Evolutionary conservation across 2,113 vertebrate genomes (phyloP).

Genomic region (Orthonyx spaldingii): DNA sequence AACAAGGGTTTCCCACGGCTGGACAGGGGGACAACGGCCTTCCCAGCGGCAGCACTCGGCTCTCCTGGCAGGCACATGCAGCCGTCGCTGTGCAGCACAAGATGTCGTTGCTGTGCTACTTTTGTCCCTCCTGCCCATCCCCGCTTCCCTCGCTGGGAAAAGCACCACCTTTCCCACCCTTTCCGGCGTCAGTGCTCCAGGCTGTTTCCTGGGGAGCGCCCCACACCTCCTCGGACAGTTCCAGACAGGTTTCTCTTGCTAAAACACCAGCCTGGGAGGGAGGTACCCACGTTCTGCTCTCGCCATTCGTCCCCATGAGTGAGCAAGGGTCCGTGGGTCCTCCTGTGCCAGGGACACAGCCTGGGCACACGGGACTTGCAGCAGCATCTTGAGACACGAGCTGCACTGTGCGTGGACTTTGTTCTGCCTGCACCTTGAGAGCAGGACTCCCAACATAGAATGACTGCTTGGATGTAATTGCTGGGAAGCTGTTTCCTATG

Average conservation of each 20-base stretch:
- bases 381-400: accelerated
- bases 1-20: too few species aligned
- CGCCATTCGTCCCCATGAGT: accelerated
- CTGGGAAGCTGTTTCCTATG: accelerated
- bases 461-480: background rate
- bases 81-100: background rate
- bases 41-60: accelerated
- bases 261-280: background rate
- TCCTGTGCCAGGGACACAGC: accelerated
- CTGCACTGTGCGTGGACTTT: accelerated
- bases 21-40: background rate
- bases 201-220: accelerated
- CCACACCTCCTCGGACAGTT: background rate
- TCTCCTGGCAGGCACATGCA: background rate
- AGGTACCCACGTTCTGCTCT: background rate
- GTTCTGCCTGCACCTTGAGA: background rate
- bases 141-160: background rate
- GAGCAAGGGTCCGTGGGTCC: background rate
- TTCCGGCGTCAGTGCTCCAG: accelerated
- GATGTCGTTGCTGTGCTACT: constrained; percentile 53
- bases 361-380: accelerated
- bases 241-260: background rate
- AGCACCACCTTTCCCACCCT: background rate
- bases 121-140: background rate
- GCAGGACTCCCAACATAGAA: background rate